Evolutionary conservation across 2,888 invertebrate species (phyloP), one percentile per base, ranked within the genome.

Genomic region (Acleris cristana): DNA sequence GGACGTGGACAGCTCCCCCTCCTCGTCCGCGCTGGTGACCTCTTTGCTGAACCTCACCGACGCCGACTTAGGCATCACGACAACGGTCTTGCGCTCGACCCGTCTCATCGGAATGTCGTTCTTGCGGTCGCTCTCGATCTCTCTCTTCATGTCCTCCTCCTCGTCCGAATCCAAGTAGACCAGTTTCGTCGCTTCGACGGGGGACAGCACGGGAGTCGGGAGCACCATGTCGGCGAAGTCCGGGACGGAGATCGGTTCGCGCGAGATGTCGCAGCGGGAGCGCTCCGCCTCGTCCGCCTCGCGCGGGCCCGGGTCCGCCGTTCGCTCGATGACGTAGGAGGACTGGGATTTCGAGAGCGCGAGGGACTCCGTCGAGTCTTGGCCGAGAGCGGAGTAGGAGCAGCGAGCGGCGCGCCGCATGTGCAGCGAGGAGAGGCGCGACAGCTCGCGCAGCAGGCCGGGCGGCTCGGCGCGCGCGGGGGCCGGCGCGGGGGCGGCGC

Each of bases 171-270:
- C 95, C 51, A 96, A 87, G 80, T 95, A 96, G 1, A 96, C 96
- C 14, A 96, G 89, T 74, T 95, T 93, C 0, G 96, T 90, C 3
- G 95, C 95, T 81, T 95, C 95, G 16, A 95, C 94, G 0, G 96
- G 95, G 0, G 96, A 95, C 57, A 95, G 86, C 21, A 94, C 94
- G 10, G 95, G 95, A 3, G 95, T 95, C 44, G 95, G 95, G 49
- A 95, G 85, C 4, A 94, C 93, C 74, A 96, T 88, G 65, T 94
- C 94, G 5, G 94, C 93, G 81, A 96, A 96, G 83, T 96, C 96
- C 73, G 96, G 96, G 75, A 96, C 96, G 4, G 96, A 96, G 57
- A 95, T 94, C 1, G 95, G 96, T 76, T 96, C 96, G 61, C 95
- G 91, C 0, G 95, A 89, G 82, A 95, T 89, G 65, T 90, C 87